phyloP scores from a whole-genome alignment of 2,888 invertebrate genomes.

The Artemia sinica region DNA sequence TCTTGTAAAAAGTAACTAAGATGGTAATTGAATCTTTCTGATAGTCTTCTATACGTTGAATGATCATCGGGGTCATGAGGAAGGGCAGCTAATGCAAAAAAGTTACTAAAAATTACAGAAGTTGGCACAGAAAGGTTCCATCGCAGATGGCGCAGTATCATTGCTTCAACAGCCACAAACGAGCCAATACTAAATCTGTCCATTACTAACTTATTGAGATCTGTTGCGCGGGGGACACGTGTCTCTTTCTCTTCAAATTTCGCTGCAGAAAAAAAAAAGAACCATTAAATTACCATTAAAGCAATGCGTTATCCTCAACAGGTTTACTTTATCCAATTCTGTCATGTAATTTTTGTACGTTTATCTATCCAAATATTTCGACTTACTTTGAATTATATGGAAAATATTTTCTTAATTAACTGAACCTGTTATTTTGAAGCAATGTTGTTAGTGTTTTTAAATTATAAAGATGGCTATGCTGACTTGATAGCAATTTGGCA shows the following conservation, averaged over 20 bases:
- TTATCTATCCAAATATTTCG: too few species aligned
- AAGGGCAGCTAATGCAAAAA: neutral
- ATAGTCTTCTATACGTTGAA: slow-evolving; percentile 1
- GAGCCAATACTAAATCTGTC: neutral
- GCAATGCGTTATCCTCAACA: too few species aligned
- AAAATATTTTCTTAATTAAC: too few species aligned
- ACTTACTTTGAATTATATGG: too few species aligned
- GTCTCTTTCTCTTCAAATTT: slow-evolving; percentile 11
- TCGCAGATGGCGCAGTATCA: slow-evolving; percentile 6
- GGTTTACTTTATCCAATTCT: too few species aligned
- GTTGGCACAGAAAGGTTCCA: slow-evolving; percentile 8
- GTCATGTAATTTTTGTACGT: too few species aligned
- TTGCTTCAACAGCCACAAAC: slow-evolving; percentile 3
- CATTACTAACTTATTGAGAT: neutral
- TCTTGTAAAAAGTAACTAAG: too few species aligned
- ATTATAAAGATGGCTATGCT: too few species aligned
- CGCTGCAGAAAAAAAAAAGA: neutral
- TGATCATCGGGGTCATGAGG: neutral
- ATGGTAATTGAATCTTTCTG: neutral
- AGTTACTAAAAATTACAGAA: neutral
- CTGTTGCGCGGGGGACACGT: neutral
- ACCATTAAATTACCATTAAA: too few species aligned
- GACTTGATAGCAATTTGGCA: too few species aligned
- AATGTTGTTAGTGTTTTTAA: too few species aligned
- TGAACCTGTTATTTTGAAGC: too few species aligned